Evolutionary conservation across 2,797 vertebrate species (phyloP).

Genomic region (Sternarchorhynchus goeldii): DNA sequence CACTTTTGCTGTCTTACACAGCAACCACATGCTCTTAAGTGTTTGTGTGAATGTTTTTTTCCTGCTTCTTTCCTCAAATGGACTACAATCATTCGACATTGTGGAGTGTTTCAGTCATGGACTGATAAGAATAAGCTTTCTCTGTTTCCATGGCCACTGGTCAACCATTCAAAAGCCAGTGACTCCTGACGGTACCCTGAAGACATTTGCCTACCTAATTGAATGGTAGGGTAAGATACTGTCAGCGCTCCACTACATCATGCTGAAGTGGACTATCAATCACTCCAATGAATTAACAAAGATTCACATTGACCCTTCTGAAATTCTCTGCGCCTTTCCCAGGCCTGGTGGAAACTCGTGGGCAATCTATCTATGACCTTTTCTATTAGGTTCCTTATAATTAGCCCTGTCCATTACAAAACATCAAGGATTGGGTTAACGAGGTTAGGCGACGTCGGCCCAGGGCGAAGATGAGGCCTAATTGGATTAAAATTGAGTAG

Average conservation of each 20-base stretch:
- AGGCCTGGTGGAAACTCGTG: conserved; percentile 55
- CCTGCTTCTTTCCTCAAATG: too few relatives aligned
- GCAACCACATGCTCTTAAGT: not conserved
- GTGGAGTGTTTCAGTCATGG: not conserved
- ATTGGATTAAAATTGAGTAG: conserved; percentile 79
- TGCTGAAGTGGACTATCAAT: conserved; percentile 57
- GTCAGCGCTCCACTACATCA: conserved; percentile 58
- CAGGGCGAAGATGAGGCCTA: conserved; percentile 72
- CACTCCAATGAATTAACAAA: conserved; percentile 56
- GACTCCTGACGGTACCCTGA: conserved; percentile 53
- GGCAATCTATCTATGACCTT: conserved; percentile 61
- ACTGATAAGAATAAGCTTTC: conserved; percentile 10
- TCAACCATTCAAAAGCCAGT: conserved; percentile 52
- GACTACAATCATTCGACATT: not conserved
- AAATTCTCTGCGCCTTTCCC: conserved; percentile 53
- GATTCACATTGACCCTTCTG: conserved; percentile 47
- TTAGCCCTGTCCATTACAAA: conserved; percentile 69
- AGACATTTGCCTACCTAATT: conserved; percentile 57
- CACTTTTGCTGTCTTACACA: too few relatives aligned
- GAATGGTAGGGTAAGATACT: conserved; percentile 56
- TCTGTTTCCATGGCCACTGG: conserved; percentile 7
- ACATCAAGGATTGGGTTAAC: conserved; percentile 71
- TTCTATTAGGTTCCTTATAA: conserved; percentile 69
- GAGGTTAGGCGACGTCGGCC: conserved; percentile 74
- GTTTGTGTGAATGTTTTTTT: not conserved